Percentiles rank a stretch among this genome's conserved stretches.
These are phyloP conservation scores for Siderastrea siderea DNA, from an alignment of 92 coral and sea anemone species.

Conservation along the genomic window DNA sequence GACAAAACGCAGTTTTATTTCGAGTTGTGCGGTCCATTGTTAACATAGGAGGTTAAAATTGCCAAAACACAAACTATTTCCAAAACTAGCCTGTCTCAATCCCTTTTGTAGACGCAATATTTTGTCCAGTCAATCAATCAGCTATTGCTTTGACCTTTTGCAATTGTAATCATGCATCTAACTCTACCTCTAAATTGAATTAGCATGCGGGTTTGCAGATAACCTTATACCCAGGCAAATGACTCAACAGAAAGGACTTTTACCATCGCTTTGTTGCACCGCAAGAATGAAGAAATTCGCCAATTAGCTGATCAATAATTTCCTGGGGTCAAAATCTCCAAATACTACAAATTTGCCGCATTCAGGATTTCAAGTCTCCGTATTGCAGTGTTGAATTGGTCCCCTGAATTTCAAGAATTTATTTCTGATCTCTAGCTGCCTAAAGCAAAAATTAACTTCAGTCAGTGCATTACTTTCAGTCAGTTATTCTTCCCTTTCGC, in stretches of 20 bases:
- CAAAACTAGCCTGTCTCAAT: background rate
- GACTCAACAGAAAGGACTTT: conserved; percentile 4
- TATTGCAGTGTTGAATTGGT: no score
- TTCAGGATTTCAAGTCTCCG: background rate
- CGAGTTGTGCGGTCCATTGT: background rate
- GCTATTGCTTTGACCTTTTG: background rate
- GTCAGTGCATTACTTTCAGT: no score
- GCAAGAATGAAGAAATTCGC: conserved; percentile 15
- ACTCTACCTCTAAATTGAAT: background rate
- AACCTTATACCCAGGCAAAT: background rate
- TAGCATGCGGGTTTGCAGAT: background rate
- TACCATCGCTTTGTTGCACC: background rate
- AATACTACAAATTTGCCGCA: conserved; percentile 12
- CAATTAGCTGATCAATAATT: background rate
- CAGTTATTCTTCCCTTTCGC: no score
- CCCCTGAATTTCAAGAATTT: no score
- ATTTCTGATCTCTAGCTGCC: no score
- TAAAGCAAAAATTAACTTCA: no score
- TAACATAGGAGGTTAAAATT: background rate
- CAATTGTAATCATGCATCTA: background rate
- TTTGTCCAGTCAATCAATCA: background rate
- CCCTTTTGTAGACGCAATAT: background rate
- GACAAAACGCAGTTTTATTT: background rate
- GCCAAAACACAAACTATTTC: background rate
- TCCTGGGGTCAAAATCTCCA: conserved; percentile 15